Evolutionary conservation across 2,888 invertebrate species (phyloP), one percentile per base, ranked within the genome.

Genomic region (Limnephilus lunatus): DNA sequence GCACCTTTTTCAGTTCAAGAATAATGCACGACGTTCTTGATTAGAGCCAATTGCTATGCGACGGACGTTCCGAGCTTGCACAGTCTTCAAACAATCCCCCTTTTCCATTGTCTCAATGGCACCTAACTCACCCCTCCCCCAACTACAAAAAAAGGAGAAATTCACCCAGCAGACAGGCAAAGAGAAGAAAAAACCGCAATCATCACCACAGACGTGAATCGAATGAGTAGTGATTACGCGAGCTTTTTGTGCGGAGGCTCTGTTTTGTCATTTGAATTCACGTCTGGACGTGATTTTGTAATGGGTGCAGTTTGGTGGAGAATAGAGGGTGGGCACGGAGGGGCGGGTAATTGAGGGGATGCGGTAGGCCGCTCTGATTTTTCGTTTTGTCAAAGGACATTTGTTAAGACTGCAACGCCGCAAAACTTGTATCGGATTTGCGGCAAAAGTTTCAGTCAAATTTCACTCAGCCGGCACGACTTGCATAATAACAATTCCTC

Each of bases 1-100:
- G 53, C 48, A 48, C 30, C 86, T 48, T 86, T 30, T 44, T 32
- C 82, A 68, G 53, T 83, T 81, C 25, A 82, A 82, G 87, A 91
- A 91, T 88, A 91, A 85, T 89, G 88, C 91, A 53, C 92, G 91
- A 90, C 82, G 87, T 93, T 90, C 93, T 91, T 94, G 94, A 94
- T 94, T 94, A 93, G 94, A 94, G 93, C 93, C 94, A 93, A 94
- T 94, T 94, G 93, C 94, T 85, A 93, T 93, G 93, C 93, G 91
- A 91, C 93, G 88, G 91, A 90, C 93, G 94, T 93, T 90, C 80
- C 90, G 48, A 44, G 35, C 87, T 88, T 90, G 82, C 90, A 83
- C 87, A 91, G 93, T 92, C 93, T 92, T 93, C 93, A 92, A 93
- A 93, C 92, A 93, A 91, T 53, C 91, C 90, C 90, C 91, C 91